Conservation (phyloP, 2,888 invertebrate genomes). For the Criorhina ranunculi region DNA sequence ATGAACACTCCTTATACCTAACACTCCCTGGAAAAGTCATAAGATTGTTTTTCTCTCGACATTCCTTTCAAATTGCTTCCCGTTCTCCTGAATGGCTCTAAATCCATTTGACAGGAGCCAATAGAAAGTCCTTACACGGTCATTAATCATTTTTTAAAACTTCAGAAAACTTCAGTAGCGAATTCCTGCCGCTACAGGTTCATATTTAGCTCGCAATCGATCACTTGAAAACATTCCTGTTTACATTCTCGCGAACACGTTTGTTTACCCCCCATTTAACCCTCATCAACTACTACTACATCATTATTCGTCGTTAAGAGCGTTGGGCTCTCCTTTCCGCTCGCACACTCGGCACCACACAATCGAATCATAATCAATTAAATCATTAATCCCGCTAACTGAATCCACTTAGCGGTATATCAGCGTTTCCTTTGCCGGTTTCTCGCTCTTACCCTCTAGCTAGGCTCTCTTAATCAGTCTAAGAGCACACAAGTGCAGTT, state of each 20-base stretch:
- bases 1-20: no score
- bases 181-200: slow-evolving; percentile 51
- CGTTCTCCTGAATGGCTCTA: not conserved
- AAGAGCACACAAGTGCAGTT: slow-evolving; percentile 63
- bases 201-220: slow-evolving; percentile 57
- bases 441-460: slow-evolving; percentile 3
- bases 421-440: slow-evolving; percentile 37
- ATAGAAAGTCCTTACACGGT: slow-evolving; percentile 27
- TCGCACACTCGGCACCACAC: slow-evolving; percentile 49
- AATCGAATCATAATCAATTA: slow-evolving; percentile 77
- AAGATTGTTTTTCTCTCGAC: not conserved
- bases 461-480: slow-evolving; percentile 63
- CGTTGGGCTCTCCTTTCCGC: slow-evolving; percentile 36
- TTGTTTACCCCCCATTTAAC: slow-evolving; percentile 71
- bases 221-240: slow-evolving; percentile 73
- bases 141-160: slow-evolving; percentile 55
- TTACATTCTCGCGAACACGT: slow-evolving; percentile 74
- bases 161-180: slow-evolving; percentile 61
- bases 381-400: slow-evolving; percentile 76
- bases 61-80: slow-evolving; percentile 9
- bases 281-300: slow-evolving; percentile 69
- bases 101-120: not conserved
- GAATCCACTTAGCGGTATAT: slow-evolving; percentile 72
- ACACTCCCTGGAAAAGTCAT: no score
- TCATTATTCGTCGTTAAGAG: slow-evolving; percentile 47